A percentile compares a stretch with the other conserved stretches of the same genome.
Conservation (phyloP, 2,888 invertebrate genomes). For the Epistrophe grossulariae region DNA sequence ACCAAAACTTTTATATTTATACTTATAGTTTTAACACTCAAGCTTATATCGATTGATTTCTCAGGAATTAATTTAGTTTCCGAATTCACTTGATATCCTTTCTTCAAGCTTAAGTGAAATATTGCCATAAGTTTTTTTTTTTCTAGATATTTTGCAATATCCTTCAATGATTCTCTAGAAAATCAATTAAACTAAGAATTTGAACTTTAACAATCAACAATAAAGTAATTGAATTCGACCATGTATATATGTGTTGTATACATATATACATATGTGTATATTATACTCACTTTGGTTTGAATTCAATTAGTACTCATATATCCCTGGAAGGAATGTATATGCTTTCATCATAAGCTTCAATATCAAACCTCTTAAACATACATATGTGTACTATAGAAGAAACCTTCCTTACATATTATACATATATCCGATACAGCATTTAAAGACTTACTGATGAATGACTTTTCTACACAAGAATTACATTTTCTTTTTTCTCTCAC, state of each 20-base stretch:
- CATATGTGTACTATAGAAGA: too few relatives aligned
- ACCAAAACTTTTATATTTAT: too few relatives aligned
- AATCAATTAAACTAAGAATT: conserved; percentile 10
- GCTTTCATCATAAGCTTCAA: not conserved
- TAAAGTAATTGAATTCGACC: not conserved
- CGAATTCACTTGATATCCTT: not conserved
- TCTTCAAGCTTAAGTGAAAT: not conserved
- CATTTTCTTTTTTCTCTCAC: conserved; percentile 18
- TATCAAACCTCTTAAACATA: not conserved
- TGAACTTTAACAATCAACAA: not conserved
- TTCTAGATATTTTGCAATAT: not conserved
- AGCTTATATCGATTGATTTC: too few relatives aligned
- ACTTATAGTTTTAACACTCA: too few relatives aligned
- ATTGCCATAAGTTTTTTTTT: not conserved
- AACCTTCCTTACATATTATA: not conserved
- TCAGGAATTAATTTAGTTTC: too few relatives aligned
- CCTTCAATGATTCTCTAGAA: not conserved
- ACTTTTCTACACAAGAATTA: conserved; percentile 9
- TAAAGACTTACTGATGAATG: not conserved
- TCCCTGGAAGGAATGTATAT: not conserved
- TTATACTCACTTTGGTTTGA: not conserved
- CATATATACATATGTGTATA: too few relatives aligned
- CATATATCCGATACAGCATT: not conserved
- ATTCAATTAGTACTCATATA: not conserved
- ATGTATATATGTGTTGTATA: too few relatives aligned